Evolutionary conservation across 2,113 vertebrate species (phyloP).

Genomic region (Neopipo cinnamomea): DNA sequence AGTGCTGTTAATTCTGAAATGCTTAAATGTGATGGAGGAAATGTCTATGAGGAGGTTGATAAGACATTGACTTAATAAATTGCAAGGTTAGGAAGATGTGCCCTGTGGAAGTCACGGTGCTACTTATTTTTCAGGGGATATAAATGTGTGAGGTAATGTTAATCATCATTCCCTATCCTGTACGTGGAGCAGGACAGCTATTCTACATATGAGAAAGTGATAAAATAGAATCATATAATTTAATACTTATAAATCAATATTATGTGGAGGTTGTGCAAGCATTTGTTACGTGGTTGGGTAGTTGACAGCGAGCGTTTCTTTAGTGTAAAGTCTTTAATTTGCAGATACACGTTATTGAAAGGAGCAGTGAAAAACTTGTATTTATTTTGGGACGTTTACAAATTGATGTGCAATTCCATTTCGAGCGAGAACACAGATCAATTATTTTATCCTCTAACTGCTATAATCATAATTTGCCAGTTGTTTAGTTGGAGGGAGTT

Average conservation of each 20-base stretch:
- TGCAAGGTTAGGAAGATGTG: slow-evolving; percentile 39
- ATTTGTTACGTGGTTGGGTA: background rate
- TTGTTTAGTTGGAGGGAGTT: slow-evolving; percentile 35
- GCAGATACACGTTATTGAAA: background rate
- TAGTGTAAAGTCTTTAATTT: slow-evolving; percentile 12
- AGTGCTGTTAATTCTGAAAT: background rate
- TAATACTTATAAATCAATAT: slow-evolving; percentile 40
- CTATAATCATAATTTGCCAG: slow-evolving; percentile 18
- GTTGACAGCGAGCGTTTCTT: background rate
- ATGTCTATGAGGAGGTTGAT: background rate
- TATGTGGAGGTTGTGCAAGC: background rate
- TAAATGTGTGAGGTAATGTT: slow-evolving; percentile 45
- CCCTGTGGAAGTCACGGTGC: background rate
- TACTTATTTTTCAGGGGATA: slow-evolving; percentile 31
- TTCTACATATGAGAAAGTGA: slow-evolving; percentile 19
- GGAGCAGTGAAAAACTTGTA: background rate
- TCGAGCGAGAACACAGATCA: background rate
- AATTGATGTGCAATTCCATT: slow-evolving; percentile 3
- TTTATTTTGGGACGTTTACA: slow-evolving; percentile 33
- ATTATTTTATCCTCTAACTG: slow-evolving; percentile 22
- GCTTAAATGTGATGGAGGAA: background rate
- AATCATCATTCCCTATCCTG: slow-evolving; percentile 14
- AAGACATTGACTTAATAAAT: slow-evolving; percentile 36
- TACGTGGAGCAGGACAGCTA: background rate
- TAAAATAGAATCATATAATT: slow-evolving; percentile 10